These are phyloP conservation scores for Trachelipus rathkii DNA, from an alignment of 1,140 invertebrate species.

Conservation along the genomic window DNA sequence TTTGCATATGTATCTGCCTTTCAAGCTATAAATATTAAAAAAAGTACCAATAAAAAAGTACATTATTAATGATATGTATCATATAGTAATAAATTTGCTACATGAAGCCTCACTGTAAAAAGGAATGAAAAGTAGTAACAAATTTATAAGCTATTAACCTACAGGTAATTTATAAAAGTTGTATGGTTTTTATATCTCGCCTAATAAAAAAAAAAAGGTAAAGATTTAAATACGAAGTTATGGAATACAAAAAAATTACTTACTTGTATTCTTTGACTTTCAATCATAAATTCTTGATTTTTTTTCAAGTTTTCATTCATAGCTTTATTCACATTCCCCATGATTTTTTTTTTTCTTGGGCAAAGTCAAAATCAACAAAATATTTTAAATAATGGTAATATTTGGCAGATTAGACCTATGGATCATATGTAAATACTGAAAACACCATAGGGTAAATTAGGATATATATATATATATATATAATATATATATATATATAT, in stretches of 20 bases:
- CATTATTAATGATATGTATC: no score
- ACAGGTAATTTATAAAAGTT: neutral
- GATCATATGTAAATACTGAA: no score
- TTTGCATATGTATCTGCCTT: slow-evolving; percentile 71
- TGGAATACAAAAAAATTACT: slow-evolving; percentile 33
- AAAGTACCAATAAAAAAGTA: slow-evolving; percentile 12
- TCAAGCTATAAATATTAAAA: slow-evolving; percentile 56
- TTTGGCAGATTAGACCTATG: no score
- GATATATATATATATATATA: no score
- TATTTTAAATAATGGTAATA: no score
- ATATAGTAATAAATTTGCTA: slow-evolving; percentile 31
- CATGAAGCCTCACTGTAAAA: slow-evolving; percentile 7
- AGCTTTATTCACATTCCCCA: slow-evolving; percentile 51
- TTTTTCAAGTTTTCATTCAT: slow-evolving; percentile 59
- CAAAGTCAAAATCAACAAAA: no score
- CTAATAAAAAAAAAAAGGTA: no score
- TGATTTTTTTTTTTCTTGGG: slow-evolving; percentile 20
- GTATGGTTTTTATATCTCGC: no score
- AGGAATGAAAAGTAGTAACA: slow-evolving; percentile 17
- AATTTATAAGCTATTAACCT: neutral
- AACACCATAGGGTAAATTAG: no score
- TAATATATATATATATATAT: no score
- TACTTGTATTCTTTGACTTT: slow-evolving; percentile 63
- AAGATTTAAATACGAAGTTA: neutral
- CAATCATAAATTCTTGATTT: slow-evolving; percentile 67